Conservation (phyloP, 2,113 vertebrate genomes). For the Otus sunia region DNA sequence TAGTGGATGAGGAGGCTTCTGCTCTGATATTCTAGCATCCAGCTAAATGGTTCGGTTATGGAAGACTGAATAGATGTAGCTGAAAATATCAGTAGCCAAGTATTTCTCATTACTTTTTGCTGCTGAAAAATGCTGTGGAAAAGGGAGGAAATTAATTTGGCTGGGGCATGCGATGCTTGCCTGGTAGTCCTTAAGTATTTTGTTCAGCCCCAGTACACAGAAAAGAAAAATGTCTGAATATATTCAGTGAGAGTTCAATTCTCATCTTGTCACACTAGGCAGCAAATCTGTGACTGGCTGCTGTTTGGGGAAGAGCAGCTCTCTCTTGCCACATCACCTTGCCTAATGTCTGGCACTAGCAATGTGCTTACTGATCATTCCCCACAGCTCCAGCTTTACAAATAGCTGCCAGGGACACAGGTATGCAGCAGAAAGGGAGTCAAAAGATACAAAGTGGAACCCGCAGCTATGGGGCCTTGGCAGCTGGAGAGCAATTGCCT, state of each 20-base stretch:
- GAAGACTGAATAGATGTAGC: neutral
- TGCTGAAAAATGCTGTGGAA: neutral
- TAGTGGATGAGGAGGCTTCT: neutral
- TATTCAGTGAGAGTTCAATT: neutral
- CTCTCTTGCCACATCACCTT: neutral
- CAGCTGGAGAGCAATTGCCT: neutral
- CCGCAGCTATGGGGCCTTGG: neutral
- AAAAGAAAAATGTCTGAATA: neutral
- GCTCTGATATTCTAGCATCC: neutral
- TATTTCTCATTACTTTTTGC: constrained; percentile 2
- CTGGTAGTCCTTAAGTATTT: neutral
- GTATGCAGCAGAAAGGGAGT: neutral
- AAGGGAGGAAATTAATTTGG: constrained; percentile 1
- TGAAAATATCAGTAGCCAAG: neutral
- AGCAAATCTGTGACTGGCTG: neutral
- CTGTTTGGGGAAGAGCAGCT: neutral
- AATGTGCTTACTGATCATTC: neutral
- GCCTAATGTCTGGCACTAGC: neutral
- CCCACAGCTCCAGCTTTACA: neutral
- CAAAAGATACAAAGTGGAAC: neutral
- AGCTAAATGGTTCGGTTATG: neutral
- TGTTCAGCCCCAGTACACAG: neutral
- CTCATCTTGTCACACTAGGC: neutral
- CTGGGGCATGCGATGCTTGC: neutral
- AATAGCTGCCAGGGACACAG: neutral